Evolutionary conservation across 2,888 invertebrate genomes (phyloP).

Genomic region (Noctua comes): DNA sequence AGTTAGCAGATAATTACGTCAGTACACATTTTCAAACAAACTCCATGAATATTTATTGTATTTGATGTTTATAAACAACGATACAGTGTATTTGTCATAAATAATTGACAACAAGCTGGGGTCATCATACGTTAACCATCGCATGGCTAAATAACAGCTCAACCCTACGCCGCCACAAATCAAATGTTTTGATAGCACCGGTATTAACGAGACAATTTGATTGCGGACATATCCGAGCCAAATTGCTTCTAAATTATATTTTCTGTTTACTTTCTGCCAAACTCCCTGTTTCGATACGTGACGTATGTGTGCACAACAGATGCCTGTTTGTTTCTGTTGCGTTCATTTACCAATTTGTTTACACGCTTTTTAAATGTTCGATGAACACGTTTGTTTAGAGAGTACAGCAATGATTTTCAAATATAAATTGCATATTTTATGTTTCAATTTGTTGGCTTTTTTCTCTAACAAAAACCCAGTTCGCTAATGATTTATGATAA

Average conservation of each 20-base stretch:
- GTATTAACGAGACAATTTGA: slow-evolving; percentile 91
- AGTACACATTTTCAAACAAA: slow-evolving; percentile 24
- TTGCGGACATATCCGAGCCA: slow-evolving; percentile 90
- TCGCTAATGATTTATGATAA: slow-evolving; percentile 47
- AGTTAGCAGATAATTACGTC: slow-evolving; percentile 19
- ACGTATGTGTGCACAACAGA: slow-evolving; percentile 80
- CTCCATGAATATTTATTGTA: slow-evolving; percentile 53
- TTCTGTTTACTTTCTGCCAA: slow-evolving; percentile 90
- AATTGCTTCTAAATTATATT: slow-evolving; percentile 91
- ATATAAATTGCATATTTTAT: slow-evolving; percentile 49
- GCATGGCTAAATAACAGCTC: slow-evolving; percentile 85
- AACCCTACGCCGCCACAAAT: slow-evolving; percentile 84
- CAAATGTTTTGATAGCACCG: slow-evolving; percentile 90
- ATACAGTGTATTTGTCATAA: slow-evolving; percentile 73
- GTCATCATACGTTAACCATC: slow-evolving; percentile 84
- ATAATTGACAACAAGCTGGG: slow-evolving; percentile 85
- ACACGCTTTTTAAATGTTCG: slow-evolving; percentile 76
- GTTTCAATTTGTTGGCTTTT: slow-evolving; percentile 41
- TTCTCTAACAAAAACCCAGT: slow-evolving; percentile 46
- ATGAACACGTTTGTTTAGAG: slow-evolving; percentile 67
- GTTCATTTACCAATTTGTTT: slow-evolving; percentile 86
- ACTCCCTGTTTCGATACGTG: slow-evolving; percentile 86
- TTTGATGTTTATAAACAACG: slow-evolving; percentile 66
- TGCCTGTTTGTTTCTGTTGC: slow-evolving; percentile 84
- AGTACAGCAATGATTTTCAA: slow-evolving; percentile 35